phyloP scores from a whole-genome alignment of 2,113 vertebrate genomes.

The Syngnathus floridae region DNA sequence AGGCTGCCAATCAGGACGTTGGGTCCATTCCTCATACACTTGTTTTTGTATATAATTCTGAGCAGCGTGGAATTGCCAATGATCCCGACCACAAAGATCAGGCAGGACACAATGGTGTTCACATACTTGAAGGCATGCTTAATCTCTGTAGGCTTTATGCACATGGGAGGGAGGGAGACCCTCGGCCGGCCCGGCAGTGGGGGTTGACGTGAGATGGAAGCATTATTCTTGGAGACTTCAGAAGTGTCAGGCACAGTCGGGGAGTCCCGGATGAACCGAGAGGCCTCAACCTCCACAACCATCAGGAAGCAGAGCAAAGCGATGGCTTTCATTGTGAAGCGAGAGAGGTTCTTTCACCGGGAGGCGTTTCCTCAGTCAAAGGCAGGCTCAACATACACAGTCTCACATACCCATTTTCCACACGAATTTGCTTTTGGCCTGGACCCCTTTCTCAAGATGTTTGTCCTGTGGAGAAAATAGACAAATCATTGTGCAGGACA shows the following conservation, averaged over 20 bases:
- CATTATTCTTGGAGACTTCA: conserved; percentile 31
- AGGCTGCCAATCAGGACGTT: conserved; percentile 86
- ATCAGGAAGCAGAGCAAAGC: conserved; percentile 56
- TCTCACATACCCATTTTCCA: conserved; percentile 17
- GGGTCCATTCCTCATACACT: conserved; percentile 89
- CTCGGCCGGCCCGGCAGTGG: conserved; percentile 16
- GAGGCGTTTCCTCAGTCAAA: conserved; percentile 5
- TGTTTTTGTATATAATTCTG: conserved; percentile 89
- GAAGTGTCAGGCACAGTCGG: conserved; percentile 5
- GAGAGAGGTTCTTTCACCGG: conserved; percentile 5
- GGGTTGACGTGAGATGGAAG: conserved; percentile 20
- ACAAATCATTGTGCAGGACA: conserved; percentile 1
- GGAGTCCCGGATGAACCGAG: conserved; percentile 54
- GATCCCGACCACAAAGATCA: conserved; percentile 85
- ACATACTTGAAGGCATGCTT: conserved; percentile 81
- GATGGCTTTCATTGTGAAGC: conserved; percentile 52
- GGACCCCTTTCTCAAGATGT: background rate
- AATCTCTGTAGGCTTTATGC: conserved; percentile 74
- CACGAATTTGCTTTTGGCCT: background rate
- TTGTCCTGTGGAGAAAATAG: conserved; percentile 34
- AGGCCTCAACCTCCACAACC: conserved; percentile 26
- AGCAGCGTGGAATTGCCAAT: conserved; percentile 84
- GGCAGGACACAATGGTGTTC: conserved; percentile 82
- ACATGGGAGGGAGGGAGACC: conserved; percentile 68
- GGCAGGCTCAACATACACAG: background rate